Percentiles rank a stretch among this genome's conserved stretches.
phyloP scores from a whole-genome alignment of 2,113 vertebrate genomes.

The Ursus arctos region DNA sequence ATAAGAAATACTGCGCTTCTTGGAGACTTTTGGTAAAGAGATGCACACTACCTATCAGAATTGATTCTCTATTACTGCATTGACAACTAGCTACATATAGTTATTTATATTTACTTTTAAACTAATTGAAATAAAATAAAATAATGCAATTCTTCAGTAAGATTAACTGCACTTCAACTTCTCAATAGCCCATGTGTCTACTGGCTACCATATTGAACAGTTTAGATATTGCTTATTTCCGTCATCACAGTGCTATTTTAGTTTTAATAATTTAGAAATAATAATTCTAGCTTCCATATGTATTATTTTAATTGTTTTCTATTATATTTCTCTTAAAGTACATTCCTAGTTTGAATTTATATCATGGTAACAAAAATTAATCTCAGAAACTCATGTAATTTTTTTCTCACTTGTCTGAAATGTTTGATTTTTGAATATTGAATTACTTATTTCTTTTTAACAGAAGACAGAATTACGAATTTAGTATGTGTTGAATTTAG shows the following conservation, averaged over 20 bases:
- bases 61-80: not conserved
- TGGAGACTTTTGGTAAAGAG: not conserved
- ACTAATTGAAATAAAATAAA: not conserved
- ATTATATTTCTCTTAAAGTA: not conserved
- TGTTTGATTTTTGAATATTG: not conserved
- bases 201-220: not conserved
- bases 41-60: not conserved
- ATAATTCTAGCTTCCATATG: not conserved
- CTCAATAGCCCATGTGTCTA: not conserved
- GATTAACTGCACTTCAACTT: not conserved
- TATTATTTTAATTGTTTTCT: not conserved
- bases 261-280: not conserved
- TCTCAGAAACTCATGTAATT: not conserved
- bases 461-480: not conserved
- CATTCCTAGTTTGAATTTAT: not conserved
- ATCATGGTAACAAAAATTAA: not conserved
- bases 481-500: not conserved
- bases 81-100: not conserved
- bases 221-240: not conserved
- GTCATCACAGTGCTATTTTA: not conserved
- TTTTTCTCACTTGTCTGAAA: not conserved
- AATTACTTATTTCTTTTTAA: not conserved
- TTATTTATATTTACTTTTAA: not conserved
- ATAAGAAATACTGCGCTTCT: not conserved
- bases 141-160: not conserved